Conservation (phyloP, 2,797 vertebrate species). For the Sebastes hubbsi region DNA sequence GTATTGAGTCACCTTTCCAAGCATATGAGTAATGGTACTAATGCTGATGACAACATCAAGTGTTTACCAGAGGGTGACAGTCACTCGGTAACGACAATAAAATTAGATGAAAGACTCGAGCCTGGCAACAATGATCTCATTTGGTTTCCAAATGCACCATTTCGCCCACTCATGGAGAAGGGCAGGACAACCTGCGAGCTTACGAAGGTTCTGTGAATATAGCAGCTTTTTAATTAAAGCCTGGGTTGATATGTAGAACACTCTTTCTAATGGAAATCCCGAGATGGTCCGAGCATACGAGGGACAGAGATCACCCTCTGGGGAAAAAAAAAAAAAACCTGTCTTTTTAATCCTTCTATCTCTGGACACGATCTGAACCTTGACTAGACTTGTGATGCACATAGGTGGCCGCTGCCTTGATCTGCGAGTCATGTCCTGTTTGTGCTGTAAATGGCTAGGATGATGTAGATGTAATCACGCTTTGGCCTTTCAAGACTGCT, state of each 20-base stretch:
- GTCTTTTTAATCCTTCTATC: constrained; percentile 28
- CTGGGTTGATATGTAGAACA: constrained; percentile 87
- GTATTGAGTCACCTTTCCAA: constrained; percentile 64
- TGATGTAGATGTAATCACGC: constrained; percentile 46
- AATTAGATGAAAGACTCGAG: constrained; percentile 79
- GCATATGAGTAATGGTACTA: constrained; percentile 75
- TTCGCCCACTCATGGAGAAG: constrained; percentile 72
- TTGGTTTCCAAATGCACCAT: constrained; percentile 82
- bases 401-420: constrained; percentile 36
- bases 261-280: constrained; percentile 85
- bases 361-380: constrained; percentile 3
- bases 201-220: constrained; percentile 80
- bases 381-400: constrained; percentile 25
- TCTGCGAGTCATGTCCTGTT: constrained; percentile 36
- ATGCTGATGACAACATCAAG: constrained; percentile 78
- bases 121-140: constrained; percentile 79
- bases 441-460: constrained; percentile 40
- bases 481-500: constrained; percentile 67
- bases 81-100: constrained; percentile 75
- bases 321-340: neutral
- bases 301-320: constrained; percentile 39
- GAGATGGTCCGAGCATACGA: constrained; percentile 53
- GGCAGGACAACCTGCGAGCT: constrained; percentile 62
- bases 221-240: constrained; percentile 88
- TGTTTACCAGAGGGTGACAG: constrained; percentile 80